Evolutionary conservation across 92 coral and sea anemone species (phyloP).

Genomic region (Epizoanthus scotinus): DNA sequence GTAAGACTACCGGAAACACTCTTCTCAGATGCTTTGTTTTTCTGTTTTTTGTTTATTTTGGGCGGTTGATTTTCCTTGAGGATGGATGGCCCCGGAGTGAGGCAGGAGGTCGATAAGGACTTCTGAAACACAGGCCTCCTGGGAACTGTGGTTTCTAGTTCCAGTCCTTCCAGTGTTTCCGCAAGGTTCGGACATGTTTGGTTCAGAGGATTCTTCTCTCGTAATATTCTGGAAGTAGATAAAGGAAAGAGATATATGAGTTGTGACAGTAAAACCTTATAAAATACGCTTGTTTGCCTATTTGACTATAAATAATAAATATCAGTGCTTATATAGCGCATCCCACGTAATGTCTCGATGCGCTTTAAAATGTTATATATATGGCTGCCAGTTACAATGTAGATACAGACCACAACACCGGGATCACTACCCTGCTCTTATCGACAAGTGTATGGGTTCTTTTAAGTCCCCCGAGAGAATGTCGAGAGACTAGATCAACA

Average conservation of each 20-base stretch:
- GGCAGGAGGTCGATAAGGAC: conserved; percentile 30
- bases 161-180: conserved; percentile 17
- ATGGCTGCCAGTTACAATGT: too few species aligned
- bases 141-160: conserved; percentile 9
- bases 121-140: conserved; percentile 22
- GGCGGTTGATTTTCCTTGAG: conserved; percentile 30
- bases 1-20: background rate
- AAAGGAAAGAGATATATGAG: background rate
- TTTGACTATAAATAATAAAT: too few species aligned
- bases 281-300: too few species aligned
- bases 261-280: background rate
- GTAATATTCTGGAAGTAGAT: conserved; percentile 7
- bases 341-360: too few species aligned
- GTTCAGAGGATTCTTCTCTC: conserved; percentile 15
- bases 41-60: background rate
- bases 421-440: too few species aligned
- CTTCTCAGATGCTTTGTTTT: background rate
- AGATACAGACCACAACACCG: too few species aligned
- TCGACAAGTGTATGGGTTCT: too few species aligned
- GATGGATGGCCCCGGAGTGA: conserved; percentile 35
- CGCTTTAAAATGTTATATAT: too few species aligned
- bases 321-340: too few species aligned
- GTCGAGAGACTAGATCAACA: too few species aligned
- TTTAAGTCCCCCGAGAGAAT: too few species aligned
- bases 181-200: conserved; percentile 38